Conservation (phyloP, 2,797 vertebrate genomes). For the Gymnodraco acuticeps region DNA sequence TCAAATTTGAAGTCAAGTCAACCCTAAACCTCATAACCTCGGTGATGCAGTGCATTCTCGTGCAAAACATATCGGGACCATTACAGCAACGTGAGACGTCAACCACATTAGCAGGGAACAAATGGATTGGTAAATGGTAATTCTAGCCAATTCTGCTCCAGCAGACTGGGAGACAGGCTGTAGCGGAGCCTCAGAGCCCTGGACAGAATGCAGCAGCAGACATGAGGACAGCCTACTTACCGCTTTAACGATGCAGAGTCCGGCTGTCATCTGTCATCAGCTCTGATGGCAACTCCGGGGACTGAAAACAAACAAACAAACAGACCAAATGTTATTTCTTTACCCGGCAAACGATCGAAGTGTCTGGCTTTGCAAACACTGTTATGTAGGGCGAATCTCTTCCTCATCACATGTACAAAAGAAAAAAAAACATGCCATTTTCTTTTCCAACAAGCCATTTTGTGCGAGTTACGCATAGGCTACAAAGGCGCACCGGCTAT, state of each 20-base stretch:
- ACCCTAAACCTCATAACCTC: conserved; percentile 18
- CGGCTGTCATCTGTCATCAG: conserved; percentile 95
- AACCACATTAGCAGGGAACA: conserved; percentile 54
- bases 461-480: conserved; percentile 66
- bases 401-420: conserved; percentile 56
- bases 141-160: conserved; percentile 68
- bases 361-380: conserved; percentile 30
- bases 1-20: conserved; percentile 25
- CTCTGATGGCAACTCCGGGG: conserved; percentile 95
- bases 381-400: conserved; percentile 42
- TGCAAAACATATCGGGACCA: conserved; percentile 53
- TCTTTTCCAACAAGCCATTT: conserved; percentile 70
- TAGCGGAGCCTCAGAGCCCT: conserved; percentile 61
- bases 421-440: conserved; percentile 52
- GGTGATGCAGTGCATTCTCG: conserved; percentile 35
- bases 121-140: conserved; percentile 65
- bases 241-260: conserved; percentile 96
- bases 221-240: conserved; percentile 79
- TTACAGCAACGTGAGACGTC: conserved; percentile 53
- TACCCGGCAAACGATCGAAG: conserved; percentile 32
- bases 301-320: conserved; percentile 86
- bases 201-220: conserved; percentile 78
- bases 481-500: conserved; percentile 56
- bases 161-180: conserved; percentile 77
- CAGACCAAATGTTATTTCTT: conserved; percentile 63